Conservation (phyloP, 2,888 invertebrate species). For the Hipparchia semele region DNA sequence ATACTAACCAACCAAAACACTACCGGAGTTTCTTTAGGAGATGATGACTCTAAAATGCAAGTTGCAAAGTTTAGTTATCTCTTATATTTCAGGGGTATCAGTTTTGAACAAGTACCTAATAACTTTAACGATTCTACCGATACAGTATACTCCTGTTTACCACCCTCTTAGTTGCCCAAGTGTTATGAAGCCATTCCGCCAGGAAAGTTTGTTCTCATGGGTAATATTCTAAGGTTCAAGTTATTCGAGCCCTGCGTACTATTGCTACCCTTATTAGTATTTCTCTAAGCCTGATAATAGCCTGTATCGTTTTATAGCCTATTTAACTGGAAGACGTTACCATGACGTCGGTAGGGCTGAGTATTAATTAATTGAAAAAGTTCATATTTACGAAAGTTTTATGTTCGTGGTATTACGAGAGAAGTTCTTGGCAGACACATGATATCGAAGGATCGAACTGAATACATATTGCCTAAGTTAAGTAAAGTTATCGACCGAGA, state of each 20-base stretch:
- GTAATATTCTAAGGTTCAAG: background rate
- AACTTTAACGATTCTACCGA: background rate
- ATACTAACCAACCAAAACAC: no score
- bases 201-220: conserved; percentile 7
- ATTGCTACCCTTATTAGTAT: background rate
- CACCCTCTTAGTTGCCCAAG: background rate
- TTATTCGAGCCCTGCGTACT: background rate
- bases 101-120: background rate
- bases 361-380: background rate
- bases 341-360: background rate
- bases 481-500: no score
- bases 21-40: no score
- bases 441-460: no score
- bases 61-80: background rate
- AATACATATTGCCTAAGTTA: no score
- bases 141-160: background rate
- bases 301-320: background rate
- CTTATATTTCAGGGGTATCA: background rate
- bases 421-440: no score
- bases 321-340: background rate
- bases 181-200: conserved; percentile 8
- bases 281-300: background rate
- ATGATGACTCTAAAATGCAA: no score
- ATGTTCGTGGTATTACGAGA: no score
- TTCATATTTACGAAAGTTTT: no score